Conservation (phyloP, 1,140 invertebrate species). For the Euglossa dilemma region DNA sequence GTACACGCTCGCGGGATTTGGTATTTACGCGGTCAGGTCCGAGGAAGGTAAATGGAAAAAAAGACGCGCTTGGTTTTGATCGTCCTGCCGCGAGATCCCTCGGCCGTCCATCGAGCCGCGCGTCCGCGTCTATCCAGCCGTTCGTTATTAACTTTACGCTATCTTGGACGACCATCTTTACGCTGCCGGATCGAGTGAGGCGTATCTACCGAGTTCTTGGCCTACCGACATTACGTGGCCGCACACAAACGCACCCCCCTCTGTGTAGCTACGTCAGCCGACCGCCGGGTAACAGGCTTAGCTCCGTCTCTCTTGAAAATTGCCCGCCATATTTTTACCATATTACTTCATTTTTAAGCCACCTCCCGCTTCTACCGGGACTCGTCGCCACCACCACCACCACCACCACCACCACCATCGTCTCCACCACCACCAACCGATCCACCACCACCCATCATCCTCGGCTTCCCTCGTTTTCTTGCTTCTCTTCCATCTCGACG, state of each 20-base stretch:
- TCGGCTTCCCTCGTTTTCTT: background rate
- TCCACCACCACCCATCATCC: background rate
- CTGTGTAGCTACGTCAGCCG: conserved; percentile 27
- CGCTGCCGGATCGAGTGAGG: conserved; percentile 68
- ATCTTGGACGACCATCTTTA: conserved; percentile 76
- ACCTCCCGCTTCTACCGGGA: conserved; percentile 51
- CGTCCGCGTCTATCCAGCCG: conserved; percentile 66
- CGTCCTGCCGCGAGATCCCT: conserved; percentile 27
- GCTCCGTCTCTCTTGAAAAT: conserved; percentile 68
- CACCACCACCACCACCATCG: background rate
- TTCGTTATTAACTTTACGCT: conserved; percentile 74
- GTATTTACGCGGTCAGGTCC: conserved; percentile 31
- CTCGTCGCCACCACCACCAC: conserved; percentile 40
- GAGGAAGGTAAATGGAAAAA: conserved; percentile 27
- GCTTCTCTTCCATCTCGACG: conserved; percentile 6
- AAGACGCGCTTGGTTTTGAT: conserved; percentile 54
- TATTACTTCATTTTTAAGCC: conserved; percentile 74
- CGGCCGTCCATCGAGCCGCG: conserved; percentile 4
- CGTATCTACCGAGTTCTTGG: conserved; percentile 54
- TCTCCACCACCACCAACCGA: background rate
- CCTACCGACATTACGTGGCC: conserved; percentile 58
- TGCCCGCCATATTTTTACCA: conserved; percentile 72
- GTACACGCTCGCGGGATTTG: conserved; percentile 53
- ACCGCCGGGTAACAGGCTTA: conserved; percentile 52
- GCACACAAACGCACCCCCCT: conserved; percentile 23